Evolutionary conservation across 1,140 invertebrate genomes (phyloP).

Genomic region (Papilio polyxenes): DNA sequence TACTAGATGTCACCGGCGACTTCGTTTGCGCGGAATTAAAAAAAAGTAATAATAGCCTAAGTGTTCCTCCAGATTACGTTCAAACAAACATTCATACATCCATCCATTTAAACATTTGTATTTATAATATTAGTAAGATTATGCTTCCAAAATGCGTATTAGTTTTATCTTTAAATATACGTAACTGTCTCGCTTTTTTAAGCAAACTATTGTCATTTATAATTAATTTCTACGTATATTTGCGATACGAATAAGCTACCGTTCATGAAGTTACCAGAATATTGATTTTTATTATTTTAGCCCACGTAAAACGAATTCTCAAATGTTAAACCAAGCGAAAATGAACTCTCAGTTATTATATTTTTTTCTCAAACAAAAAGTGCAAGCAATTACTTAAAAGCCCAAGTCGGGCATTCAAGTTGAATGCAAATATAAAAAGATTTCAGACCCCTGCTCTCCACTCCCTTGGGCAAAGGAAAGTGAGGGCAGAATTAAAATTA

Average conservation of each 20-base stretch:
- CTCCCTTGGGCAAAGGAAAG: slow-evolving; percentile 39
- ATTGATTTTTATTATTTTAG: not conserved
- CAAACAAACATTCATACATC: no score
- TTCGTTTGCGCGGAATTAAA: no score
- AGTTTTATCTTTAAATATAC: no score
- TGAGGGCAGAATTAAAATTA: slow-evolving; percentile 50
- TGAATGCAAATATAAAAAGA: slow-evolving; percentile 61
- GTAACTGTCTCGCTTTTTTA: no score
- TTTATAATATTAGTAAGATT: not conserved
- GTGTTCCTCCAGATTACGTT: no score
- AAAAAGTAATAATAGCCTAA: no score
- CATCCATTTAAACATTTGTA: no score
- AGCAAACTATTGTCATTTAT: no score
- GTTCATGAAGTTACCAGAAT: not conserved
- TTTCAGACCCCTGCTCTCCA: slow-evolving; percentile 39
- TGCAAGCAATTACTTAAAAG: slow-evolving; percentile 72
- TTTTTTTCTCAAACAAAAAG: slow-evolving; percentile 47
- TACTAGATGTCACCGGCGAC: not conserved
- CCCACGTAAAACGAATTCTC: slow-evolving; percentile 10
- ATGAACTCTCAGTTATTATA: slow-evolving; percentile 23
- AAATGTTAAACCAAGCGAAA: slow-evolving; percentile 25
- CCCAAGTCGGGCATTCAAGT: slow-evolving; percentile 55
- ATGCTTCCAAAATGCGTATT: no score
- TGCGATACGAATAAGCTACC: no score
- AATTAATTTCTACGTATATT: no score